Evolutionary conservation across 2,113 vertebrate genomes (phyloP).

Genomic region (Stegostoma tigrinum): DNA sequence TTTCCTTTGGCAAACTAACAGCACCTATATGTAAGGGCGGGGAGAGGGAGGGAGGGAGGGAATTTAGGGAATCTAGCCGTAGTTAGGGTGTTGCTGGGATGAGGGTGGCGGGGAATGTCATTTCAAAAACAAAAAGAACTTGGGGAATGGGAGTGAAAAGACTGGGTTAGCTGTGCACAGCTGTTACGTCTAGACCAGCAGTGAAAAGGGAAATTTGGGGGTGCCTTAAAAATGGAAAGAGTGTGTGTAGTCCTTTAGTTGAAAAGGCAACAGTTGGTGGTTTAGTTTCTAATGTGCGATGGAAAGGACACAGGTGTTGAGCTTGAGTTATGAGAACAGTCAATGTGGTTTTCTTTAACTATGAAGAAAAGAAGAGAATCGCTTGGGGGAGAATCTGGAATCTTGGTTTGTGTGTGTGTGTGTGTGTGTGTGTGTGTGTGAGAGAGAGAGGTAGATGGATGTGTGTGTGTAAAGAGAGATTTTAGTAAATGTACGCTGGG

Average conservation of each 20-base stretch:
- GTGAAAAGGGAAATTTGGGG: slow-evolving; percentile 47
- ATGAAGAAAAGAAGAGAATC: slow-evolving; percentile 59
- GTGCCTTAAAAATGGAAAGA: slow-evolving; percentile 60
- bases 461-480: not conserved
- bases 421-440: not conserved
- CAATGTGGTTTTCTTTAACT: slow-evolving; percentile 75
- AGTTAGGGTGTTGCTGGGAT: slow-evolving; percentile 42
- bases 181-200: slow-evolving; percentile 45
- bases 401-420: not conserved
- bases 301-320: slow-evolving; percentile 58
- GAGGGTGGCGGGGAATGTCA: slow-evolving; percentile 42
- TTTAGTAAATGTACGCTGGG: not conserved
- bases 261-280: slow-evolving; percentile 47
- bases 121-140: slow-evolving; percentile 38
- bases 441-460: not conserved
- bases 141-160: slow-evolving; percentile 45
- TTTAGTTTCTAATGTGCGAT: slow-evolving; percentile 61
- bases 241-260: slow-evolving; percentile 40
- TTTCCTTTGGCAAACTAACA: slow-evolving; percentile 50
- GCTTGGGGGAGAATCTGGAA: slow-evolving; percentile 47
- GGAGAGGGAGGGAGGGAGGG: slow-evolving; percentile 47
- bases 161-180: slow-evolving; percentile 50
- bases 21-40: slow-evolving; percentile 55
- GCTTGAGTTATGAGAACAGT: slow-evolving; percentile 82
- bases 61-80: slow-evolving; percentile 45